Conservation (phyloP, 2,888 invertebrate genomes). For the Phalera bucephala region DNA sequence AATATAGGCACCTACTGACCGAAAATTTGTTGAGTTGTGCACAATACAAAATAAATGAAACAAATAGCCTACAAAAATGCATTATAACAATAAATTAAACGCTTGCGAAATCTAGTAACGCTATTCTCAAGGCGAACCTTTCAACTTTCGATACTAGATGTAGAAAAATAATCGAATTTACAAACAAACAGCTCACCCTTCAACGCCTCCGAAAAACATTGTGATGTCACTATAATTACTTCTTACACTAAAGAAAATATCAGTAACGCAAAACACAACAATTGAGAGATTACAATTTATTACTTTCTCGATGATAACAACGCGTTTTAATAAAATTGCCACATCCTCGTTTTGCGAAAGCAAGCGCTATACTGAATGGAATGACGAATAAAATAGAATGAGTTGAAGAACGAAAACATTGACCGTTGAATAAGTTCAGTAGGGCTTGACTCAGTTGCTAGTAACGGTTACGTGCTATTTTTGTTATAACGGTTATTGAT, state of each 20-base stretch:
- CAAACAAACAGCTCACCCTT: constrained; percentile 58
- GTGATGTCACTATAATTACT: constrained; percentile 16
- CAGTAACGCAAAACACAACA: constrained; percentile 20
- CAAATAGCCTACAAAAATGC: neutral
- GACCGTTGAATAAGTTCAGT: neutral
- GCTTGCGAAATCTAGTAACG: constrained; percentile 49
- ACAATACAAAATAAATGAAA: too few relatives aligned
- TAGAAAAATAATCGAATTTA: constrained; percentile 13
- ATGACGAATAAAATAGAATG: constrained; percentile 12
- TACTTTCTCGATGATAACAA: constrained; percentile 26
- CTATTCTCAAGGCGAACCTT: constrained; percentile 64
- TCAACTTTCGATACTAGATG: constrained; percentile 60
- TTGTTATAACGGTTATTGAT: too few relatives aligned
- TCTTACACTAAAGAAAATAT: constrained; percentile 12
- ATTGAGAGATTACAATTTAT: constrained; percentile 26
- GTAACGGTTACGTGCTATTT: too few relatives aligned
- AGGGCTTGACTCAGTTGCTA: neutral
- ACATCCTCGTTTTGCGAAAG: constrained; percentile 39
- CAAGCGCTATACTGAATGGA: constrained; percentile 44
- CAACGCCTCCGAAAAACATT: constrained; percentile 71
- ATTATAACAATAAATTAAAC: constrained; percentile 9
- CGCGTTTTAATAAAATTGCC: constrained; percentile 5
- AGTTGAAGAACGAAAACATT: neutral
- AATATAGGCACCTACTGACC: too few relatives aligned
- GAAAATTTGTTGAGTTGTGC: too few relatives aligned